Base-by-base conservation (phyloP, 2,113 vertebrate genomes). In the Oxyruncus cristatus region DNA sequence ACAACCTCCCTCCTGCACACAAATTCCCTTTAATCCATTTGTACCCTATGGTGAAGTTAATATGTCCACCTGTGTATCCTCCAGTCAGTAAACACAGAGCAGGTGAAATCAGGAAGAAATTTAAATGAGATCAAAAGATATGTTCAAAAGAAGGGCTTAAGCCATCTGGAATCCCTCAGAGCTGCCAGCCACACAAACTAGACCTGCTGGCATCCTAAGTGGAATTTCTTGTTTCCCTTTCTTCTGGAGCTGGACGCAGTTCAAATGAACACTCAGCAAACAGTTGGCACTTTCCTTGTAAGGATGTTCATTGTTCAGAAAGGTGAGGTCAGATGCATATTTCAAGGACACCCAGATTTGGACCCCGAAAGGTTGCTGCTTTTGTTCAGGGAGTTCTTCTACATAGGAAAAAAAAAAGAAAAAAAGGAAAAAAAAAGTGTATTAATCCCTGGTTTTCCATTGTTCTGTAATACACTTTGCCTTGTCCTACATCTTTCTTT, bases 61-160 rank as follows among this genome's bases (percentile, higher is more conserved):
- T 97, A 88, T 3, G 18, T 93, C 96, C 97, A 98, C 98, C 97
- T 98, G 97, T 4, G 10, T 95, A 42, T 91, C 96, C 97, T 96
- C 70, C 76, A 93, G 89, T 89, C 50, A 2, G 95, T 97, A 98
- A 98, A 98, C 93, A 92, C 61, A 85, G 88, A 98, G 96, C 97
- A 98, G 98, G 98, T 98, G 97, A 98, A 98, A 97, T 86, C 76
- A 96, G 87, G 89, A 98, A 97, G 97, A 98, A 97, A 98, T 97
- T 97, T 97, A 95, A 97, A 97, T 88, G 91, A 97, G 97, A 98
- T 98, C 97, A 98, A 98, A 98, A 96, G 93, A 94, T 85, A 90
- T 15, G 88, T 98, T 98, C 97, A 97, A 98, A 98, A 97, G 97
- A 95, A 97, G 47, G 65, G 62, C 75, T 95, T 95, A 94, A 98